Evolutionary conservation across 1,140 invertebrate genomes (phyloP), one percentile per base, ranked within the genome.

Genomic region (Lucilia cuprina): DNA sequence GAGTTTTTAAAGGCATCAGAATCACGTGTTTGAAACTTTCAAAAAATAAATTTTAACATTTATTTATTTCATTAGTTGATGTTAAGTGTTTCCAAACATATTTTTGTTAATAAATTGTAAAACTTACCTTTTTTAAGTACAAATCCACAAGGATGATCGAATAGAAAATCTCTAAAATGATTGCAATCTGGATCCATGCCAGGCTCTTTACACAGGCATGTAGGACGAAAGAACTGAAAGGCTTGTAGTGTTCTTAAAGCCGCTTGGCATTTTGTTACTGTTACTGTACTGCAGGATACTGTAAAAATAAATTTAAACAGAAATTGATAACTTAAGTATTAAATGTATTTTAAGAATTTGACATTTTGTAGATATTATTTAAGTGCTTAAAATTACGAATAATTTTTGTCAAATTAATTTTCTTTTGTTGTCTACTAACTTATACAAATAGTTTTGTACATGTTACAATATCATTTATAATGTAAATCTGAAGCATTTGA

Each of bases 231-330:
- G 93, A 97, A 97, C 86, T 96, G 95, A 91, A 97, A 97, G 78
- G 96, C 96, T 93, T 97, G 96, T 82, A 98, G 93, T 34, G 96
- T 97, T 86, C 95, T 93, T 84, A 97, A 93, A 5, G 96, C 96
- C 30, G 96, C 96, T 92, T 97, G 96, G 92, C 97, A 98, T 92
- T 97, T 97, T 84, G 95, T 96, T 87, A 97, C 96, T 47, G 97
- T 97, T 86, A 97, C 96, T 21, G 96, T 98, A 77, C 96, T 97
- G 92, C 96, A 98, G 83, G 96, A 96, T 89, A 98, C 96, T 98
- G 94, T 17, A 95, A 96, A n/a, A 87, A 92, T 92, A 89, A 88
- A 89, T 84, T 30, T 30, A 30, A n/a, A n/a, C n/a, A n/a, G n/a
- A n/a, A n/a, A n/a, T n/a, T n/a, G n/a, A n/a, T n/a, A n/a, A n/a